Conservation (phyloP, 2,113 vertebrate species). For the Phaethon lepturus region DNA sequence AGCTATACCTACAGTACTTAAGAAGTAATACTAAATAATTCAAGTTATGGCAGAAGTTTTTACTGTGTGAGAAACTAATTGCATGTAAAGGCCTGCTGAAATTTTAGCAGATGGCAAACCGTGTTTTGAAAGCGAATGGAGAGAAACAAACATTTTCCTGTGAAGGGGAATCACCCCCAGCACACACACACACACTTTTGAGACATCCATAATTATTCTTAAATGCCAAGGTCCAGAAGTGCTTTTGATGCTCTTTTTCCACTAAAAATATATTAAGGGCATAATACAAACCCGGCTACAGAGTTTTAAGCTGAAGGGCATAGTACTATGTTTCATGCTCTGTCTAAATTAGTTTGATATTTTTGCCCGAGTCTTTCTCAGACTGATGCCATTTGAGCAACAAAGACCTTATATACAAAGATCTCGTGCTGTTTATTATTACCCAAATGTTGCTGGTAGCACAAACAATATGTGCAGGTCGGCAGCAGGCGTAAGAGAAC, state of each 20-base stretch:
- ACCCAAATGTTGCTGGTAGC: not conserved
- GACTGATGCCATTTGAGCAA: not conserved
- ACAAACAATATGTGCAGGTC: not conserved
- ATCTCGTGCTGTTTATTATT: not conserved
- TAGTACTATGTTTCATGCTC: not conserved
- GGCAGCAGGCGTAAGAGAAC: not conserved
- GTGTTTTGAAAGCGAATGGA: not conserved
- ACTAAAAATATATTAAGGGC: not conserved
- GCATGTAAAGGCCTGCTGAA: not conserved
- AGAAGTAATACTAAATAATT: not conserved
- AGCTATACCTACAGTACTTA: not conserved
- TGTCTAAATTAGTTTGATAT: not conserved
- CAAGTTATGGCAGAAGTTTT: not conserved
- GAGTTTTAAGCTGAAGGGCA: not conserved
- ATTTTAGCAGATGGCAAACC: not conserved
- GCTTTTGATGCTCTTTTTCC: not conserved
- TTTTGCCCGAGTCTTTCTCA: not conserved
- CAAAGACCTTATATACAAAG: not conserved
- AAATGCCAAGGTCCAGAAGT: not conserved
- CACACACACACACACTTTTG: not conserved
- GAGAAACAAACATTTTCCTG: not conserved
- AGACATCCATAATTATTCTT: not conserved
- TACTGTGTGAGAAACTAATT: not conserved
- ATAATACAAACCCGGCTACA: not conserved
- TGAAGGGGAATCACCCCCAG: not conserved